Conservation (phyloP, 37 sponge, comb jelly and placozoan genomes). For the Lycopodina hypogea region DNA sequence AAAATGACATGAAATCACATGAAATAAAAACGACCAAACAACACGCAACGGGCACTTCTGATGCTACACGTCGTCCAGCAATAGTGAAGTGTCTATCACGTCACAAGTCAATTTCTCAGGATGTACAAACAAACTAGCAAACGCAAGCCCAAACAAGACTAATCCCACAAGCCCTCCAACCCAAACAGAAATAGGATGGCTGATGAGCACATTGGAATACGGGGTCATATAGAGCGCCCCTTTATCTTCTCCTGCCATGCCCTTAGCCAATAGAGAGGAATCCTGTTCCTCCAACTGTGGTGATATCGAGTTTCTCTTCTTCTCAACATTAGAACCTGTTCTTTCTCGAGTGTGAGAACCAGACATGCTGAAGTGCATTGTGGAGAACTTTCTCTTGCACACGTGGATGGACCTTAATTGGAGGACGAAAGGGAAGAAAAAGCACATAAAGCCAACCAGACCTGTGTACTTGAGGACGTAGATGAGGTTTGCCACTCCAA, state of each 20-base stretch:
- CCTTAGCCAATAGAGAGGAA: neutral
- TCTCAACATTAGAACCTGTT: neutral
- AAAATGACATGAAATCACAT: too few species aligned
- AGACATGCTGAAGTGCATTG: neutral
- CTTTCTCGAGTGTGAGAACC: neutral
- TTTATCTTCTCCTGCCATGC: neutral
- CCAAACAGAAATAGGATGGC: slow-evolving; percentile 55
- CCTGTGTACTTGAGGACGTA: slow-evolving; percentile 76
- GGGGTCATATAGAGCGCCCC: slow-evolving; percentile 53
- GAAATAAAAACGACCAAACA: too few species aligned
- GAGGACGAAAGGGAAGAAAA: slow-evolving; percentile 51
- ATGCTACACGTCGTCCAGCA: too few species aligned
- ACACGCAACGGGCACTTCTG: too few species aligned
- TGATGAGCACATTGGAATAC: slow-evolving; percentile 42
- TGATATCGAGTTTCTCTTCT: neutral
- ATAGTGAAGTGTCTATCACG: too few species aligned
- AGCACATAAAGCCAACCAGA: slow-evolving; percentile 63
- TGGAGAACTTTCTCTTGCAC: slow-evolving; percentile 36
- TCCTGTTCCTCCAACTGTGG: neutral
- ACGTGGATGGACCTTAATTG: slow-evolving; percentile 36
- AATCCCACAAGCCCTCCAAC: slow-evolving; percentile 5
- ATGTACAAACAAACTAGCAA: slow-evolving; percentile 38
- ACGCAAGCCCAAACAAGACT: slow-evolving; percentile 32
- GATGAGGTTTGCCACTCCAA: slow-evolving; percentile 82
- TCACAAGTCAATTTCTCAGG: neutral